Conservation (phyloP, 1,140 invertebrate species). For the Leptonema lineaticorne region DNA sequence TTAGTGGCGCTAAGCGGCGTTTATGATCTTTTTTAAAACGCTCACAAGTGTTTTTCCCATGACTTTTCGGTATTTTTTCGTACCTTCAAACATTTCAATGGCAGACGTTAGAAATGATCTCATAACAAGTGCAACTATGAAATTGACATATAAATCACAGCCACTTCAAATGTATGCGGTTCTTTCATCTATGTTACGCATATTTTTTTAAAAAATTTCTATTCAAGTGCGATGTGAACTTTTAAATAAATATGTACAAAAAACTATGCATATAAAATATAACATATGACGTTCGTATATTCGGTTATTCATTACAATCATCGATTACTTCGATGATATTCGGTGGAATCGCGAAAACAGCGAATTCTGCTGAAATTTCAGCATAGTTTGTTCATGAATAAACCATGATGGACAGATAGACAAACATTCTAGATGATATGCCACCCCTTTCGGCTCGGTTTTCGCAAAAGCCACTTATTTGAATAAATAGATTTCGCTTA, state of each 20-base stretch:
- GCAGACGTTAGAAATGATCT: neutral
- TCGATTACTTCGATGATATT: neutral
- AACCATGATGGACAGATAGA: constrained; percentile 27
- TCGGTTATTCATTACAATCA: neutral
- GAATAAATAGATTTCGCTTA: constrained; percentile 31
- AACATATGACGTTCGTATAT: too few species aligned
- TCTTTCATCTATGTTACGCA: too few species aligned
- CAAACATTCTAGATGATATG: constrained; percentile 24
- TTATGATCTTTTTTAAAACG: neutral
- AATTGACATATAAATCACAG: neutral
- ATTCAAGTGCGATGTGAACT: too few species aligned
- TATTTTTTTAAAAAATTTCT: neutral
- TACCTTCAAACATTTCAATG: constrained; percentile 4
- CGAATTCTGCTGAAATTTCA: constrained; percentile 26
- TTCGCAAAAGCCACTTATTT: constrained; percentile 13
- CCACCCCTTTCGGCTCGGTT: constrained; percentile 7
- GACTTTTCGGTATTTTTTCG: constrained; percentile 1
- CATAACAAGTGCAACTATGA: neutral
- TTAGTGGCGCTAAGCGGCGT: constrained; percentile 18
- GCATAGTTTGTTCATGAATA: constrained; percentile 32
- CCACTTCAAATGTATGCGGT: neutral
- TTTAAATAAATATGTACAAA: neutral
- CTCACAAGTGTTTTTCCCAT: constrained; percentile 27
- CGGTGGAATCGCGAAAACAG: neutral
- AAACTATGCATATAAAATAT: neutral